Evolutionary conservation across 2,888 invertebrate genomes (phyloP), one percentile per base, ranked within the genome.

Genomic region (Acleris cristana): DNA sequence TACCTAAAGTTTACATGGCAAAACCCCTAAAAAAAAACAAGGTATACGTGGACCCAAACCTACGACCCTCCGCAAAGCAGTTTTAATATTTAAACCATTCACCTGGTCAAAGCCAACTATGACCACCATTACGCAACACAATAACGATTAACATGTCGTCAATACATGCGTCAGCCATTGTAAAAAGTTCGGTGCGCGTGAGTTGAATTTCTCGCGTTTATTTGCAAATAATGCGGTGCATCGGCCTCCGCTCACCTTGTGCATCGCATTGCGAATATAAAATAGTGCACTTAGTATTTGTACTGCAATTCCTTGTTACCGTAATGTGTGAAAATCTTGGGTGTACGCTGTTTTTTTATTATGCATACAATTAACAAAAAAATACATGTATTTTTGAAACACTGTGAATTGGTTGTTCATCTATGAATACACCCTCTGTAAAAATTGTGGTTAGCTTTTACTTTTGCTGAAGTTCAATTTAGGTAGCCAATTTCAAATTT

Each of bases 191-290:
- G 18, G 55, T 23, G 75, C 54, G 68, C 89, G 89, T 88, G 89
- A 76, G 79, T 71, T 67, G 88, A 84, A 88, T 90, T 74, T 74
- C 74, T 79, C 79, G 75, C 58, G 77, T 69, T 72, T 76, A 88
- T 87, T 85, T 88, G 88, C 88, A 86, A 90, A 87, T 87, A 87
- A 88, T 88, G 61, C 56, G 71, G 91, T 88, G 90, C 92, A 89
- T 82, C 85, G 90, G 71, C 85, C 91, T 79, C 80, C 19, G 73
- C 76, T 92, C 88, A 92, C 92, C 92, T 92, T 92, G 92, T 79
- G 72, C 71, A 76, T 80, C 82, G 88, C 79, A 79, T 72, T 63
- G 62, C 70, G 91, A 88, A 91, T 90, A 72, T 76, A 74, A 84
- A 86, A 79, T 75, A 77, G 77, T 77, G 77, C 76, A 75, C 61